Conservation (phyloP, 2,797 vertebrate species). For the Eupleurogrammus muticus region DNA sequence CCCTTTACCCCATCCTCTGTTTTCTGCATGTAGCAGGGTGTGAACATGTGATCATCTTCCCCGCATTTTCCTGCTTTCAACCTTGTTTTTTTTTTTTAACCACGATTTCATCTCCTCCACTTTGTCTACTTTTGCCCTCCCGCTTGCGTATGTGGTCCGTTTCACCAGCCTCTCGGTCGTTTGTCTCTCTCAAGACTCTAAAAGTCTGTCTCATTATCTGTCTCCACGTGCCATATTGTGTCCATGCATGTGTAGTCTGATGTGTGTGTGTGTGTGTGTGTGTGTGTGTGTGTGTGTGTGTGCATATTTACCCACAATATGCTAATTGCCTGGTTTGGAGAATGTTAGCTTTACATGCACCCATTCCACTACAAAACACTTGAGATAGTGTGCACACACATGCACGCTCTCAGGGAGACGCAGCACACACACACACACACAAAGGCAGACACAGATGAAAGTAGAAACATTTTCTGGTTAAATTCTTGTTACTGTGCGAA, state of each 20-base stretch:
- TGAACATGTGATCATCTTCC: constrained; percentile 50
- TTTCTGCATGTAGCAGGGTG: constrained; percentile 18
- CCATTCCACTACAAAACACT: constrained; percentile 17
- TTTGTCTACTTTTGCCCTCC: too few species aligned
- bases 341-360: too few species aligned
- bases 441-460: constrained; percentile 32
- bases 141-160: too few species aligned
- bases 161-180: background rate
- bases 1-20: background rate
- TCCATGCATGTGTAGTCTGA: constrained; percentile 47
- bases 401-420: background rate
- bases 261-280: constrained; percentile 21
- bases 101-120: too few species aligned
- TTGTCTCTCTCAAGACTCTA: constrained; percentile 35
- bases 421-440: background rate
- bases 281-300: background rate
- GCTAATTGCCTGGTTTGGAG: constrained; percentile 5
- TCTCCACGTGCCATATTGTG: constrained; percentile 38
- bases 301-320: constrained; percentile 1
- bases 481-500: constrained; percentile 49
- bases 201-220: constrained; percentile 58
- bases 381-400: background rate
- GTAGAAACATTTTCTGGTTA: constrained; percentile 38
- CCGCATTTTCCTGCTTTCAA: constrained; percentile 33
- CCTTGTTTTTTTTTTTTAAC: too few species aligned